These are phyloP conservation scores for Menidia beryllina DNA, from an alignment of 2,113 vertebrate species.

Conservation along the genomic window DNA sequence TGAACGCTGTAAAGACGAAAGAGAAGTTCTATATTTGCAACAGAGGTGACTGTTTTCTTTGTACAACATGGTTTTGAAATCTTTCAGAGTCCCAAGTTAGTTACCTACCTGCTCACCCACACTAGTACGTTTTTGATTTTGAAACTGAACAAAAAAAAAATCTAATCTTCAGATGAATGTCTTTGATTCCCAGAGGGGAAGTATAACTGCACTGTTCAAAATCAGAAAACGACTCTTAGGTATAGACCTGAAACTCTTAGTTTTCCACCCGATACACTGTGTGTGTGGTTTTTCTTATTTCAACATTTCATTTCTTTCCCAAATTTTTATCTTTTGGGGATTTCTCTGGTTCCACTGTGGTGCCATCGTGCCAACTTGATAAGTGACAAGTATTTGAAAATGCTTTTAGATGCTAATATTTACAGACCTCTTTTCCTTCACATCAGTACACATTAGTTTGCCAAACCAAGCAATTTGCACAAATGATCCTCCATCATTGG, in stretches of 20 bases:
- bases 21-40: conserved; percentile 79
- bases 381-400: conserved; percentile 64
- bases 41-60: conserved; percentile 75
- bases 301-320: conserved; percentile 11
- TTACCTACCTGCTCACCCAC: conserved; percentile 58
- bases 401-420: conserved; percentile 59
- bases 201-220: conserved; percentile 80
- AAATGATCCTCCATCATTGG: conserved; percentile 63
- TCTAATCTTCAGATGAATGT: conserved; percentile 79
- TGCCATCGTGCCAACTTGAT: conserved; percentile 72
- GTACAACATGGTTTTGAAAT: conserved; percentile 72
- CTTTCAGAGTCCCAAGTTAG: conserved; percentile 61
- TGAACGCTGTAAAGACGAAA: conserved; percentile 68
- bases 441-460: conserved; percentile 59
- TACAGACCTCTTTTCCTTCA: conserved; percentile 51
- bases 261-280: conserved; percentile 72
- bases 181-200: conserved; percentile 68
- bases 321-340: conserved; percentile 33
- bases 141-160: conserved; percentile 65
- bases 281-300: conserved; percentile 56
- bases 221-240: conserved; percentile 73
- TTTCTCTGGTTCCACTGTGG: conserved; percentile 77
- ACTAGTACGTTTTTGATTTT: conserved; percentile 76
- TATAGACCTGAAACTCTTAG: conserved; percentile 68
- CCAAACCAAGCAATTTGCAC: conserved; percentile 75